Evolutionary conservation across 2,113 vertebrate species (phyloP).

Genomic region (Protobothrops mucrosquamatus): DNA sequence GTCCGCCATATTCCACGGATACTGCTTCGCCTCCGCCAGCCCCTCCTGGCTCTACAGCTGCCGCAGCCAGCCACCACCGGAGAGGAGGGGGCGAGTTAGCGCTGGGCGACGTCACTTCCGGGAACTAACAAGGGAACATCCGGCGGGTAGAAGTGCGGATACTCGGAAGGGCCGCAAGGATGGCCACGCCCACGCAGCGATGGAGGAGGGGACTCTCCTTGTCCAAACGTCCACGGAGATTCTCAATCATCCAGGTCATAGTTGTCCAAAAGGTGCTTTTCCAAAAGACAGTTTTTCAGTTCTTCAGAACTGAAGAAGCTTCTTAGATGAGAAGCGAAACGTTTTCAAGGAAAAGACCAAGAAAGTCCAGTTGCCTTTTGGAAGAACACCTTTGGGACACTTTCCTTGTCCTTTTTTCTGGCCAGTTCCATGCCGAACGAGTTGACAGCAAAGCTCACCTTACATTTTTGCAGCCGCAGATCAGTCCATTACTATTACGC

Average conservation of each 20-base stretch:
- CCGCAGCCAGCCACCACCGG: conserved; percentile 47
- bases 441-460: not conserved
- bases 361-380: not conserved
- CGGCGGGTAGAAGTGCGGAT: not conserved
- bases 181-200: not conserved
- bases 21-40: conserved; percentile 40
- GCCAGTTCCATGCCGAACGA: not conserved
- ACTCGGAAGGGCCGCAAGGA: too few species aligned
- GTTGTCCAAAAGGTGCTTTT: not conserved
- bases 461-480: not conserved
- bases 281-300: not conserved
- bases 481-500: not conserved
- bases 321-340: not conserved
- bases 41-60: conserved; percentile 47
- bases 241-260: not conserved
- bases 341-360: not conserved
- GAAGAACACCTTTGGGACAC: not conserved
- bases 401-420: not conserved
- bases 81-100: not conserved
- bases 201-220: not conserved
- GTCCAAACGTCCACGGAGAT: not conserved
- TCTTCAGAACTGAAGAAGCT: not conserved
- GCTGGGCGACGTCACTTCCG: conserved; percentile 61
- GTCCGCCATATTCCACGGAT: conserved; percentile 83
- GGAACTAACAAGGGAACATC: not conserved